Evolutionary conservation across 2,888 invertebrate genomes (phyloP), one percentile per base, ranked within the genome.

Genomic region (Hydropsyche betteni): DNA sequence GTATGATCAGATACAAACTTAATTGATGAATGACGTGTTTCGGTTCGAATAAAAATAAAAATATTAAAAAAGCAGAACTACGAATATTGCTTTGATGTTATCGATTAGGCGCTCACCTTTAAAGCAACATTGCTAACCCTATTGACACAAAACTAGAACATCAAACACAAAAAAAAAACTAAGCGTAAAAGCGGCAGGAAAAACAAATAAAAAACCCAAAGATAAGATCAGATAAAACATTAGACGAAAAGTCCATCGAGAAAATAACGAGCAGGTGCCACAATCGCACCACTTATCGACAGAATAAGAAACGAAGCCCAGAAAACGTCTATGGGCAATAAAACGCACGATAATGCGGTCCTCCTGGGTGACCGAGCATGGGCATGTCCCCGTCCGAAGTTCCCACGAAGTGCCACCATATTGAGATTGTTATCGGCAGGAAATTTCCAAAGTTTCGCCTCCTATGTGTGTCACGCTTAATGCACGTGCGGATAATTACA

Each of bases 401-500:
- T 64, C 64, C 64, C 64, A 64, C n/a, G n/a, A 64, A 64, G 64
- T 64, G 64, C 64, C 36, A 36, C 69, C 50, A 69, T 69, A 16
- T 69, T 44, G 44, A 75, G 75, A 75, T 75, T 61, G 64, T 70
- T 69, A 75, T 75, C 75, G 75, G 75, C 69, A 50, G 69, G 61
- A 75, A 75, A 61, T 69, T 69, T 70, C 69, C 69, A 24, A 69
- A 74, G 68, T 74, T 74, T 69, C 34, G 38, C 36, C 64, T 52
- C 52, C 74, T 34, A 55, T 53, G 44, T 44, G 44, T 44, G 74
- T 74, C 69, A 69, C 64, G 74, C 69, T 69, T 69, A 75, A 61
- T 70, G 75, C 75, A 75, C 75, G 75, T 75, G 75, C 36, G 70
- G 70, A 75, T 75, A 75, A 75, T 75, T 75, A 75, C 70, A 51